Percentiles rank a stretch among this genome's conserved stretches.
Evolutionary conservation across 1,140 invertebrate species (phyloP).

Genomic region (Yoshiicerus persimilis): DNA sequence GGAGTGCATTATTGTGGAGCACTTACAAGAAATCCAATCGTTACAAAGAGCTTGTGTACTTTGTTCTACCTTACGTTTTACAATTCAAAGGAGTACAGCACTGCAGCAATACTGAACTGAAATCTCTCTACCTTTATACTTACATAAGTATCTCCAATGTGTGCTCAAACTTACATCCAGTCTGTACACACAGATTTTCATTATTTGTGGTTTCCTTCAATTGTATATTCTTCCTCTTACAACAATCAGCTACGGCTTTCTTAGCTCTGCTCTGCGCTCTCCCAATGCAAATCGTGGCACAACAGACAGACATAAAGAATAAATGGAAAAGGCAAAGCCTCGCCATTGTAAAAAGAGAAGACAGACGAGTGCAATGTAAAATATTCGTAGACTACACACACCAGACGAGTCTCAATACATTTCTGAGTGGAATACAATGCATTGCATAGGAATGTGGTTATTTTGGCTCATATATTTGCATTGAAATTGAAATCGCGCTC

Average conservation of each 20-base stretch:
- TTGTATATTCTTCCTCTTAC: background rate
- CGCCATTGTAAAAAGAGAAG: background rate
- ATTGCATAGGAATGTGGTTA: conserved; percentile 18
- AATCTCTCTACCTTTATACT: background rate
- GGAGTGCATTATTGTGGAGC: background rate
- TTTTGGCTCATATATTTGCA: conserved; percentile 36
- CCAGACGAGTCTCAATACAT: background rate
- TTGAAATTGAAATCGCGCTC: conserved; percentile 37
- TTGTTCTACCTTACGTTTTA: background rate
- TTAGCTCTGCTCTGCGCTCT: background rate
- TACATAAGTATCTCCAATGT: background rate
- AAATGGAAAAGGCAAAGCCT: background rate
- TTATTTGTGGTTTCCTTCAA: background rate
- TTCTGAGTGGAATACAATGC: conserved; percentile 18
- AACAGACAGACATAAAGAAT: background rate
- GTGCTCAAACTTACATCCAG: too few relatives aligned
- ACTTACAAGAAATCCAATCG: background rate
- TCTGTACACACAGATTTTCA: background rate
- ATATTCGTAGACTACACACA: background rate
- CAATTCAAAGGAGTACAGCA: background rate
- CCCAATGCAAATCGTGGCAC: background rate
- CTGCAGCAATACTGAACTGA: background rate
- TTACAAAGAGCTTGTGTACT: background rate
- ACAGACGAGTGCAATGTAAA: background rate
- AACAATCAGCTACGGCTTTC: background rate